phyloP scores from a whole-genome alignment of 64 coral and sea anemone genomes.

The Hydrozoanthus tunicans region DNA sequence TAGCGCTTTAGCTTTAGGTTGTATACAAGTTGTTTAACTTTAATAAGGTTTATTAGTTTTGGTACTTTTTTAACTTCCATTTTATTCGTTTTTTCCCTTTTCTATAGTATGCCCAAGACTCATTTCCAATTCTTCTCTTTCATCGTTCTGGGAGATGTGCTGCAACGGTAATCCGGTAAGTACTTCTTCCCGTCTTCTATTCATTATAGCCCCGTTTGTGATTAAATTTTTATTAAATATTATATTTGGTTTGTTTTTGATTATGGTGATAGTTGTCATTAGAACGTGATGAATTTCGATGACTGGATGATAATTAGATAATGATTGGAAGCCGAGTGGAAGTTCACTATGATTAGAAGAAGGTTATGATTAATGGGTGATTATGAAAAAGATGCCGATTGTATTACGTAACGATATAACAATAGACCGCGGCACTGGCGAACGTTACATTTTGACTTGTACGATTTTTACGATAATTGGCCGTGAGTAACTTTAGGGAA shows the following conservation, averaged over 20 bases:
- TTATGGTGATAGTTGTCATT: neutral
- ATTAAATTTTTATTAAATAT: neutral
- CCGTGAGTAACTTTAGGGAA: too few species aligned
- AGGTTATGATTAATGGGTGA: neutral
- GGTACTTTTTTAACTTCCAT: neutral
- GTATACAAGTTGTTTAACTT: neutral
- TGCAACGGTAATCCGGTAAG: constrained; percentile 41
- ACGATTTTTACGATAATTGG: too few species aligned
- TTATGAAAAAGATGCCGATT: neutral
- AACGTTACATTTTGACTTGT: too few species aligned
- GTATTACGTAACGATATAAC: too few species aligned
- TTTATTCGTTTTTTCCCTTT: too few species aligned
- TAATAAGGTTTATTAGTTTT: neutral
- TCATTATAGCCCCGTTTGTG: neutral
- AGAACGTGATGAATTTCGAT: neutral
- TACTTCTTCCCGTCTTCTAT: neutral
- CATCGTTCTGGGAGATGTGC: constrained; percentile 32
- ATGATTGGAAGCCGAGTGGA: neutral
- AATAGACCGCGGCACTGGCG: too few species aligned
- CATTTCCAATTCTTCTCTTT: constrained; percentile 16
- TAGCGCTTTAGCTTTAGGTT: too few species aligned
- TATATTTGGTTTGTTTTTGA: neutral
- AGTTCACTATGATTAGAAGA: neutral
- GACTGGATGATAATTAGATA: neutral
- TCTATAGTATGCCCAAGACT: constrained; percentile 41